Base-by-base conservation (phyloP, 2,888 invertebrate genomes). In the Nysson spinosus region DNA sequence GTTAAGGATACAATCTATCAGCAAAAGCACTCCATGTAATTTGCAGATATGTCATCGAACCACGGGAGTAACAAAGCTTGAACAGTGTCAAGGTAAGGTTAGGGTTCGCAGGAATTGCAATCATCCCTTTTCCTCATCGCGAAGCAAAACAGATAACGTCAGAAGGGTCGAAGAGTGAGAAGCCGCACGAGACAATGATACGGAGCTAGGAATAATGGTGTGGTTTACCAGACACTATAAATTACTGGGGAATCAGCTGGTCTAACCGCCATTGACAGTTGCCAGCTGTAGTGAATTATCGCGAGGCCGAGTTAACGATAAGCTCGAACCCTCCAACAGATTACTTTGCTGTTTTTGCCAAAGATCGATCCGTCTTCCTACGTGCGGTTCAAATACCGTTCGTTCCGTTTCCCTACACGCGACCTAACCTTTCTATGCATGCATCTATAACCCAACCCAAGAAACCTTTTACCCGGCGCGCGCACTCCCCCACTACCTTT, bases 161-260 rank as follows among this genome's bases (percentile, higher is more conserved):
- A 34, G 14, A 7, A 22, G 24, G 35, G 22, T 24, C 49, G 67
- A 52, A 44, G 56, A 61, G 69, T 64, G 69, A 72, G 72, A 63
- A 75, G 60, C 72, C 66, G 58, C 63, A 34, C 52, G 57, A 65
- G 68, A 69, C 71, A 73, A 66, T 58, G 67, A 66, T 70, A 64
- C 58, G 62, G 47, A 52, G 42, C 62, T 26, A 63, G 54, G 73
- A 69, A 69, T 70, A 73, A 70, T 68, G 52, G 68, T 67, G 56
- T 61, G 70, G 70, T 69, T 55, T 56, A 51, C 57, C 43, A 47
- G 57, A 47, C 22, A 44, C 74, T 56, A 76, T 79, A 79, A 79
- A 79, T 79, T 75, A 74, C 40, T 28, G 17, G 52, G 46, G 57
- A 65, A 72, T 73, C 74, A 73, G 55, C 74, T 58, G 69, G 46